Base-by-base conservation (phyloP, 2,113 vertebrate species). In the Erythrolamprus reginae region DNA sequence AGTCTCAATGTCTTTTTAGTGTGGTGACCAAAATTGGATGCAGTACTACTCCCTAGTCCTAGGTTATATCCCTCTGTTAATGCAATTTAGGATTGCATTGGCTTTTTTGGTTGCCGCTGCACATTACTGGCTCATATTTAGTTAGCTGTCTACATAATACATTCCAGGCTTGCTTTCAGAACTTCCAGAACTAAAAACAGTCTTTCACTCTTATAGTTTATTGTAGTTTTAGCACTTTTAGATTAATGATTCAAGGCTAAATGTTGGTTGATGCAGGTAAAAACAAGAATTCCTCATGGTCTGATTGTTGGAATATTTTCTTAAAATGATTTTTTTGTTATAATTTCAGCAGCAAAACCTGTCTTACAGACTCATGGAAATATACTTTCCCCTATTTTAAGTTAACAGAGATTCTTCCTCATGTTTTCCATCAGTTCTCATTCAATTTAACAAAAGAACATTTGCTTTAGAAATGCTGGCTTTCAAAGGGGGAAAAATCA, bases 221-320 rank as follows among this genome's bases (percentile, higher is more conserved):
- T 88, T 13, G 51, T 85, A 82, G 51, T 3, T 77, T 28, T 89
- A 28, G 48, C 58, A 0, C 61, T 53, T 89, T 86, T 3, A 82
- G 85, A 88, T 3, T 26, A 87, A 82, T 0, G 19, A 26, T 51
- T 89, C 90, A 83, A 85, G 90, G 5, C 19, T 90, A 70, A 89
- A 53, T 65, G 23, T 0, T 48, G 33, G 86, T 82, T 87, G 38
- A 84, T 56, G 0, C 89, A 90, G 87, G 0, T 90, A 90, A 86
- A 91, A 92, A 87, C 13, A 92, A 94, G 87, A 48, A 83, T 82
- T 82, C 1, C 1, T 89, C 56, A n/a, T 47, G 5, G 5, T 70
- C 87, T 87, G 84, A 90, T 88, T 88, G 1, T 53, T 83, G 15
- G 55, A 9, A 86, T 13, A 1, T 0, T 88, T 90, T 93, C 45